Evolutionary conservation across 2,888 invertebrate species (phyloP), one percentile per base, ranked within the genome.

Genomic region (Morpho deidamia): DNA sequence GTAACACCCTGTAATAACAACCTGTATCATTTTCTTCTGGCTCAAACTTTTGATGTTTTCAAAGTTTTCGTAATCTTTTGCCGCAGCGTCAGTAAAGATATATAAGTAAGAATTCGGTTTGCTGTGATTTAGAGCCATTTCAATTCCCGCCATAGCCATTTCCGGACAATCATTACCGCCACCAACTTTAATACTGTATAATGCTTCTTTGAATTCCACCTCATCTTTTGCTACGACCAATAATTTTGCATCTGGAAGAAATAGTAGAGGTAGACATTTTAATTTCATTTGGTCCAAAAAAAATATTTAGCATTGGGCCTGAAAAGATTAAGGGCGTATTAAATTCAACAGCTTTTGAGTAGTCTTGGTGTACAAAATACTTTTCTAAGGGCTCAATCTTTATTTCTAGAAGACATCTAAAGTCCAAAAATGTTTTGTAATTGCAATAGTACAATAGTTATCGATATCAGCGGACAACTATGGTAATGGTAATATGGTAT

Each of bases 61-160:
- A 44, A 63, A 68, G 12, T 56, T 54, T 0, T 2, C 0, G 7
- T 63, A 49, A 47, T 85, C 85, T 14, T 70, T 67, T 1, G 85
- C 77, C 0, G 76, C 66, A 0, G 83, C 85, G 48, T 86, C 85
- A 8, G 84, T 85, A n/a, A 81, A 81, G 0, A 85, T 78, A 51
- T 79, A 85, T 0, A 86, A 34, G 4, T 69, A 69, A 0, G 86
- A 85, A 0, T 68, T 63, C 0, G 77, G 73, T 7, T 71, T 59
- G 52, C 82, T 80, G 2, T 64, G 38, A 34, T 59, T 58, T 3
- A 86, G 62, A 0, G 66, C 84, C 7, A 59, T 23, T 56, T 76
- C 69, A 7, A 85, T 80, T 11, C 83, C 86, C 1, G 59, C 38
- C 74, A 86, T 69, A 0, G 79, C 53, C 62, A 69, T 65, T 61